Evolutionary conservation across 1,140 invertebrate genomes (phyloP).

Genomic region (Diuraphis noxia): DNA sequence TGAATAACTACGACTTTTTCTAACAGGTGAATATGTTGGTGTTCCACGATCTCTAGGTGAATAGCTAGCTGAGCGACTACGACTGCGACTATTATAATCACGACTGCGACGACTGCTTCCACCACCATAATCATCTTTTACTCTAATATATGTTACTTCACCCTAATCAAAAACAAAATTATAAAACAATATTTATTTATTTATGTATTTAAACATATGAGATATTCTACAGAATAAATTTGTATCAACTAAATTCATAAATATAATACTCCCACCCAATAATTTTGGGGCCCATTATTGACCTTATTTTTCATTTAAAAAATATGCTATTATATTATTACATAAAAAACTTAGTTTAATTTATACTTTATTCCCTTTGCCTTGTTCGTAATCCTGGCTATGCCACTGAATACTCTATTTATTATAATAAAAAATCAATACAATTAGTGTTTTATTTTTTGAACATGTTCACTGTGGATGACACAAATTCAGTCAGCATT

Average conservation of each 20-base stretch:
- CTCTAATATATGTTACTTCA: conserved; percentile 91
- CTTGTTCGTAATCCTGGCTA: too few species aligned
- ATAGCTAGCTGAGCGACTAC: conserved; percentile 78
- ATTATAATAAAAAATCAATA: background rate
- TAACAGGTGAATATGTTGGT: conserved; percentile 82
- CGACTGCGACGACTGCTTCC: conserved; percentile 70
- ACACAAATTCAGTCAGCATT: background rate
- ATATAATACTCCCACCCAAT: too few species aligned
- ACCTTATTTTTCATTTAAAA: too few species aligned
- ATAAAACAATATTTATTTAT: background rate
- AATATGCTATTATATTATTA: too few species aligned
- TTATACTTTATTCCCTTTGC: too few species aligned
- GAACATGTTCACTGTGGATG: background rate
- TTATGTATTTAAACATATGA: background rate
- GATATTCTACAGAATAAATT: background rate
- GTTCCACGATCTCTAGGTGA: conserved; percentile 84
- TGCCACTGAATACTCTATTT: too few species aligned
- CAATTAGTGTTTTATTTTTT: background rate
- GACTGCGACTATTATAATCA: conserved; percentile 61
- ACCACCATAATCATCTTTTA: conserved; percentile 88
- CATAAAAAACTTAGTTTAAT: too few species aligned
- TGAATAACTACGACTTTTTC: conserved; percentile 58
- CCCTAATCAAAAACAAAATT: conserved; percentile 68
- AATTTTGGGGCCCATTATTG: too few species aligned
- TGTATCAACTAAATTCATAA: too few species aligned